phyloP scores from a whole-genome alignment of 2,888 invertebrate species.

The Hesperia comma region DNA sequence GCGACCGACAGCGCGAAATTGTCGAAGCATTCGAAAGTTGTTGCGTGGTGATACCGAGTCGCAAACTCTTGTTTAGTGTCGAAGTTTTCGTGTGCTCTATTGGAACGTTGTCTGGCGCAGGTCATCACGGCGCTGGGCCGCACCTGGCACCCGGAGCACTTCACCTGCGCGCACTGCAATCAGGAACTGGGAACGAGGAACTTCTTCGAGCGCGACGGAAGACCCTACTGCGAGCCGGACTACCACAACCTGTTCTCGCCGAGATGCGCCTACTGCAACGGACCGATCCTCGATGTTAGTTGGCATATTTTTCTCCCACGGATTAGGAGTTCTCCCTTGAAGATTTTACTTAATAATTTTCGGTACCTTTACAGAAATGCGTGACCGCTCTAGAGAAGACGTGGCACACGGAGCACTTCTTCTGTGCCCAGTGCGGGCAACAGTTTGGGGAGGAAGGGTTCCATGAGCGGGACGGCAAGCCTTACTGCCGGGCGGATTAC shows the following conservation, averaged over 20 bases:
- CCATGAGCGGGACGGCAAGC: constrained; percentile 97
- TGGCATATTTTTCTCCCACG: background rate
- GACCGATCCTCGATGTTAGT: constrained; percentile 98
- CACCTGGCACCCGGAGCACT: constrained; percentile 99
- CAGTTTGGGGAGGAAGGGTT: constrained; percentile 99
- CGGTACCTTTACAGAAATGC: constrained; percentile 92
- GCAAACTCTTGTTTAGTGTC: constrained; percentile 13
- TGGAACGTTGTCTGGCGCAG: constrained; percentile 53
- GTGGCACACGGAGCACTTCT: constrained; percentile 99
- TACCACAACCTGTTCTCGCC: constrained; percentile 99
- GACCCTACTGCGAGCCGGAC: constrained; percentile 99
- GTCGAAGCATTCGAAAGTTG: constrained; percentile 1
- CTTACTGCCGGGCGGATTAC: constrained; percentile 98
- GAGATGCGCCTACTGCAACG: constrained; percentile 99
- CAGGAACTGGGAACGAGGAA: constrained; percentile 98
- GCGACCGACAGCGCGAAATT: background rate
- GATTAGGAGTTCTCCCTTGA: background rate
- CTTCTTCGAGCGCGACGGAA: constrained; percentile 98
- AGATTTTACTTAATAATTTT: background rate
- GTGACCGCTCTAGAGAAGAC: constrained; percentile 98
- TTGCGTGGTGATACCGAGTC: constrained; percentile 18
- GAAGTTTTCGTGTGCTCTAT: constrained; percentile 13
- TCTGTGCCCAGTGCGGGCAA: constrained; percentile 98
- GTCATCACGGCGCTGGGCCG: constrained; percentile 98
- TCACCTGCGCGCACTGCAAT: constrained; percentile 98